phyloP scores from a whole-genome alignment of 2,113 vertebrate species.

The Gulo gulo region DNA sequence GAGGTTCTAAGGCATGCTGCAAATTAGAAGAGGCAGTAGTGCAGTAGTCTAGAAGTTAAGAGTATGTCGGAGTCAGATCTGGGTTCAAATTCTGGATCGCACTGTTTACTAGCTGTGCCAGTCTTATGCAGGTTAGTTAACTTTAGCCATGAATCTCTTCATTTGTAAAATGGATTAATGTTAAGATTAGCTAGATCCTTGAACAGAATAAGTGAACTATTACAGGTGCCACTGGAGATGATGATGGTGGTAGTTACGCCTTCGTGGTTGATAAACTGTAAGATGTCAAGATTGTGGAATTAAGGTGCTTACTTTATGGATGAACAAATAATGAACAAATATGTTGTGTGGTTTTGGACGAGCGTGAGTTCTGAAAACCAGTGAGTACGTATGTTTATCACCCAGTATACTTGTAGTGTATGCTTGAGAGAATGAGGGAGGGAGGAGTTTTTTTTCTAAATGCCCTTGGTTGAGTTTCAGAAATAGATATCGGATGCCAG shows the following conservation, averaged over 20 bases:
- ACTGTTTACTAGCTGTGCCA: background rate
- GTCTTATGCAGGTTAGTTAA: background rate
- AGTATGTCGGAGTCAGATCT: background rate
- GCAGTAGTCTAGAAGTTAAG: background rate
- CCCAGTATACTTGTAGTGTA: background rate
- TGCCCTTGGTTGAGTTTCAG: slow-evolving; percentile 66
- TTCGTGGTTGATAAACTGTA: background rate
- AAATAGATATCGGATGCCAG: slow-evolving; percentile 81
- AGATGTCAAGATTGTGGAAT: background rate
- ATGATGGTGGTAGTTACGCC: background rate
- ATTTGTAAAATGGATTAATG: background rate
- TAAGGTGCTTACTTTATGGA: background rate
- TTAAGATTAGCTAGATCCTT: background rate
- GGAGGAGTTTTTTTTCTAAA: background rate
- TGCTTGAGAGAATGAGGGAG: background rate
- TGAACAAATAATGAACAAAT: background rate
- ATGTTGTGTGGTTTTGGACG: background rate
- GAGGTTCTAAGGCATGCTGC: background rate
- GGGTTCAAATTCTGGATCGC: background rate
- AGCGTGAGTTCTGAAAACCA: background rate
- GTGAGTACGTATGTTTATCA: background rate
- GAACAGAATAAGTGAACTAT: background rate
- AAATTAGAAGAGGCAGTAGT: background rate
- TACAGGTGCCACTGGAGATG: background rate
- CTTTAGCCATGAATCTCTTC: background rate